Base-by-base conservation (phyloP, 2,113 vertebrate species). In the Beaufortia kweichowensis region DNA sequence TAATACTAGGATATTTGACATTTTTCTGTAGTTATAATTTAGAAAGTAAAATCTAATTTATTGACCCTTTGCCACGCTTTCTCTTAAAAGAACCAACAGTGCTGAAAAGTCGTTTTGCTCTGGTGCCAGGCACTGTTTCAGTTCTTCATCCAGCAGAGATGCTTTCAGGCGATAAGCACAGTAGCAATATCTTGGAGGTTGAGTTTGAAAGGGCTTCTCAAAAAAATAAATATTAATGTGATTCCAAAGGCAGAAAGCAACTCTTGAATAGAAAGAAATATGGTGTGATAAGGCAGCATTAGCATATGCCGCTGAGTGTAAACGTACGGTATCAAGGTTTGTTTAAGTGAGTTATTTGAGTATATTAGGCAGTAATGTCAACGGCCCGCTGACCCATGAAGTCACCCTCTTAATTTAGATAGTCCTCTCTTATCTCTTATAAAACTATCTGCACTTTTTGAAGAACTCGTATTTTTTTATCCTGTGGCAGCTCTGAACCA, bases 161-260 rank as follows among this genome's bases (percentile, higher is more conserved):
- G 79, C 78, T 80, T 79, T 59, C 75, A 60, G 19, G 5, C 21
- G 86, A 87, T 88, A 87, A 88, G 79, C 76, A 77, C 83, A 61
- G 83, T 85, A 86, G 83, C 83, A 85, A 85, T 86, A 86, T 86
- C 81, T 85, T 84, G 84, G 79, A 80, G 83, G 83, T 83, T 82
- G 82, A 82, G 83, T 87, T 84, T 88, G 81, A 86, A 84, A 85
- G 79, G 79, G 75, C 68, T 86, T 71, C 79, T 82, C 70, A 31
- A 73, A 81, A 81, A 86, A 83, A 87, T 72, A 86, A 80, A 85
- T 83, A 83, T 84, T 82, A 84, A 86, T 83, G 79, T 26, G 63
- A 82, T 76, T 79, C 10, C 78, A 82, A 86, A 86, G 79, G 81
- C 81, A 84, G 65, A 85, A 82, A 78, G 82, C 76, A 50, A 84